Evolutionary conservation across 2,888 invertebrate species (phyloP).

Genomic region (Lasioglossum leucozonium): DNA sequence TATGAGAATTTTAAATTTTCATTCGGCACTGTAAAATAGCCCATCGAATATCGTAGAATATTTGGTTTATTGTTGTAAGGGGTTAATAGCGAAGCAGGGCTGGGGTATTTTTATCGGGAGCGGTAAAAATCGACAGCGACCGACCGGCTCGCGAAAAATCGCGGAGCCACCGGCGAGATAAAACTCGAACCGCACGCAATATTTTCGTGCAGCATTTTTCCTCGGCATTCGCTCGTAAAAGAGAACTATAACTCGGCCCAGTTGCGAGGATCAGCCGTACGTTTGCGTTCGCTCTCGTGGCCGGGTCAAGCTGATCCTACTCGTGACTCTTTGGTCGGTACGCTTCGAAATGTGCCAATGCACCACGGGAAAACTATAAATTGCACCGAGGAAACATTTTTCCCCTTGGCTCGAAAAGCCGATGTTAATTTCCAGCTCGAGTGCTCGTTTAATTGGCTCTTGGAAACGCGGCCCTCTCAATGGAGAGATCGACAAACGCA

Average conservation of each 20-base stretch:
- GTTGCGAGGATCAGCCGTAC: slow-evolving; percentile 26
- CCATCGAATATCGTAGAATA: not conserved
- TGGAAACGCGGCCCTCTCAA: not conserved
- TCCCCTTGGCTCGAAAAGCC: not conserved
- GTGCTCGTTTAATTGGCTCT: not conserved
- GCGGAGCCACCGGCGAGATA: not conserved
- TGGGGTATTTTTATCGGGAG: not conserved
- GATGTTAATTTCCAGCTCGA: not conserved
- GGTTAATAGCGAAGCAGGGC: not conserved
- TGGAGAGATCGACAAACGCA: not conserved
- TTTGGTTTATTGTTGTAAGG: not conserved
- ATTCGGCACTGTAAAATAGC: not conserved
- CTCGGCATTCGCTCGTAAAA: not conserved
- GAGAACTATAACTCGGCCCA: slow-evolving; percentile 30
- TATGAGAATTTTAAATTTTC: not conserved
- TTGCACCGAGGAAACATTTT: slow-evolving; percentile 20
- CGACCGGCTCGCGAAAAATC: not conserved
- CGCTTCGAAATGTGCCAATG: slow-evolving; percentile 21
- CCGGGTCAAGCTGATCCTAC: slow-evolving; percentile 45
- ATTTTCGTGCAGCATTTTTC: slow-evolving; percentile 19
- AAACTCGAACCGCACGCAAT: slow-evolving; percentile 3
- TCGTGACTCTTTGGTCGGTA: slow-evolving; percentile 19
- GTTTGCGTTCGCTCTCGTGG: slow-evolving; percentile 31
- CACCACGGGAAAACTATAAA: slow-evolving; percentile 21
- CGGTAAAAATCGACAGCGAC: not conserved